These are phyloP conservation scores for Sterna hirundo DNA, from an alignment of 2,113 vertebrate genomes.

Conservation along the genomic window DNA sequence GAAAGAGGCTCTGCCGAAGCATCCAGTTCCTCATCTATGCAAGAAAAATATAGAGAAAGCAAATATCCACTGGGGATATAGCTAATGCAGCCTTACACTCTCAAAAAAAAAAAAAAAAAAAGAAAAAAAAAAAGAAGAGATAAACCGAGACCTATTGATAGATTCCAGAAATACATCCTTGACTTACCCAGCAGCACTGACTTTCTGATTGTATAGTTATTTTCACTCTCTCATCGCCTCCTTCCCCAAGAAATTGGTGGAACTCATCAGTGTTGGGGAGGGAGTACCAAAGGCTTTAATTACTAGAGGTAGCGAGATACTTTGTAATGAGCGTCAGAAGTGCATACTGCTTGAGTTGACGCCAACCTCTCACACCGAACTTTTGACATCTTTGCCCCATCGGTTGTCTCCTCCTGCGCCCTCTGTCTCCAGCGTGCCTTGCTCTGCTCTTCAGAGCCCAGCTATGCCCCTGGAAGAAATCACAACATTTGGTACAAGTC, in stretches of 20 bases:
- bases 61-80: background rate
- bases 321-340: background rate
- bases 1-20: conserved; percentile 29
- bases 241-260: background rate
- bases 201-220: conserved; percentile 22
- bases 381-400: background rate
- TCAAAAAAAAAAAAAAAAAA: background rate
- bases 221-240: background rate
- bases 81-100: background rate
- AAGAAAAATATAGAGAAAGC: conserved; percentile 61
- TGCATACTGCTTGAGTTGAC: conserved; percentile 1
- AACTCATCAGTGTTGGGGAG: background rate
- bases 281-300: conserved; percentile 19
- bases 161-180: conserved; percentile 34
- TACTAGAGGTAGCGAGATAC: conserved; percentile 1
- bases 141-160: background rate
- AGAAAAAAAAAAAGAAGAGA: background rate
- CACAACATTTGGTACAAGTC: conserved; percentile 54
- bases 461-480: conserved; percentile 48
- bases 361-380: background rate
- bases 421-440: background rate
- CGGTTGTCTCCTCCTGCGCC: background rate
- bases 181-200: background rate
- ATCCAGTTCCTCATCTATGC: conserved; percentile 59
- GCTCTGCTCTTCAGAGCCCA: conserved; percentile 38